Evolutionary conservation across 1,140 invertebrate species (phyloP).

Genomic region (Bradysia coprophila): DNA sequence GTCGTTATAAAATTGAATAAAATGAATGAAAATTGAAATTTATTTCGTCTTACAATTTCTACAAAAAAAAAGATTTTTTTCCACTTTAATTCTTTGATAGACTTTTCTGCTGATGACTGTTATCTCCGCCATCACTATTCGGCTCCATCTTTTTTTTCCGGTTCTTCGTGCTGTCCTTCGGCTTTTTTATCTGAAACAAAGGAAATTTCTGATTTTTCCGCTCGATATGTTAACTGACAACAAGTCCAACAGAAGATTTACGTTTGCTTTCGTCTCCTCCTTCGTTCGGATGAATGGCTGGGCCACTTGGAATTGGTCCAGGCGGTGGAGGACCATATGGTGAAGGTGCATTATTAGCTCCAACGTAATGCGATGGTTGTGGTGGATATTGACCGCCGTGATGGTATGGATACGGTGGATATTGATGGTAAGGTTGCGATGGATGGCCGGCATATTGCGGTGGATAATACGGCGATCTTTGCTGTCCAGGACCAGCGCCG

Average conservation of each 20-base stretch:
- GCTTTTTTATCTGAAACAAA: neutral
- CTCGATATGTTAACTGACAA: too few species aligned
- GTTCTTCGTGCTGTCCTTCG: neutral
- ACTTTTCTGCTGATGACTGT: too few species aligned
- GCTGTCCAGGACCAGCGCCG: constrained; percentile 30
- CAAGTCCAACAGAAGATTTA: too few species aligned
- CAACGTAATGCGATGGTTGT: constrained; percentile 26
- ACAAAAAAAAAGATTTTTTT: too few species aligned
- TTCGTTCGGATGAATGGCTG: neutral
- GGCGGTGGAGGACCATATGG: constrained; percentile 4
- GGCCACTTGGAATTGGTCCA: constrained; percentile 2
- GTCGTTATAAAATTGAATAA: too few species aligned
- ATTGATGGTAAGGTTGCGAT: constrained; percentile 34
- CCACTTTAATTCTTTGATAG: neutral
- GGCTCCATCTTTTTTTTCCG: neutral
- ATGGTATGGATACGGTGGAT: constrained; percentile 36
- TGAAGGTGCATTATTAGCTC: constrained; percentile 6
- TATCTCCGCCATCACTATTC: too few species aligned
- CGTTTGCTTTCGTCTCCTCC: neutral
- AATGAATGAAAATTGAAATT: neutral
- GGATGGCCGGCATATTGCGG: constrained; percentile 40
- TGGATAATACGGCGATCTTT: constrained; percentile 39
- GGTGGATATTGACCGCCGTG: constrained; percentile 38
- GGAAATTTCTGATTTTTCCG: neutral
- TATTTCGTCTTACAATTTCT: too few species aligned